phyloP scores from a whole-genome alignment of 2,113 vertebrate genomes.

The Mellivora capensis region DNA sequence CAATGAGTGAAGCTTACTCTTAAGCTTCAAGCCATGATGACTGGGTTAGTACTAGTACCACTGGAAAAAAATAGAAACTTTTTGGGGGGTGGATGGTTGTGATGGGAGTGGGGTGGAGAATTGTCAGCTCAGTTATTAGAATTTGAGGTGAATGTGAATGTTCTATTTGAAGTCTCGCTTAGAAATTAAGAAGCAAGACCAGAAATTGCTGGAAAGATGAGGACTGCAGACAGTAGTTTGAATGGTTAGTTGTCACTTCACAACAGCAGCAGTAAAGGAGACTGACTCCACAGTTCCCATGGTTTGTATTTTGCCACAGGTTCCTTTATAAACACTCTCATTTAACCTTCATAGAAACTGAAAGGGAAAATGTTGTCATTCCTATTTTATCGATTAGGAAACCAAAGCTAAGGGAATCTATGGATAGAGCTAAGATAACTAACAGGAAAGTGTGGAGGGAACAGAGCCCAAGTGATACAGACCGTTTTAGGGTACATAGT shows the following conservation, averaged over 20 bases:
- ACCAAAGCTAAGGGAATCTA: neutral
- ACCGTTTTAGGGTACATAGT: neutral
- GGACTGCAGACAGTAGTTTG: neutral
- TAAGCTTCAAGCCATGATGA: neutral
- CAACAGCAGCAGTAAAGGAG: neutral
- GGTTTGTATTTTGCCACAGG: neutral
- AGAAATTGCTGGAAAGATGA: neutral
- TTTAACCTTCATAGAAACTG: neutral
- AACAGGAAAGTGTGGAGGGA: neutral
- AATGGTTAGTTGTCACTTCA: neutral
- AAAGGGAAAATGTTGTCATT: neutral
- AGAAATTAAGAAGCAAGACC: neutral
- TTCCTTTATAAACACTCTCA: neutral
- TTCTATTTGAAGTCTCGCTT: neutral
- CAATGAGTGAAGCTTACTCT: neutral
- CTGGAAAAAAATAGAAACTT: neutral
- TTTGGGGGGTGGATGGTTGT: neutral
- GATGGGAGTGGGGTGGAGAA: neutral
- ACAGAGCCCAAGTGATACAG: neutral
- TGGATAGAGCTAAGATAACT: neutral
- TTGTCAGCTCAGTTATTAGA: neutral
- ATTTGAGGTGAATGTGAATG: neutral
- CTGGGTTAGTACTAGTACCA: neutral
- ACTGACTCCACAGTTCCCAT: neutral
- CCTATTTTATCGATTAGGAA: neutral